These are phyloP conservation scores for Brachionichthys hirsutus DNA, from an alignment of 2,113 vertebrate genomes.

Conservation along the genomic window DNA sequence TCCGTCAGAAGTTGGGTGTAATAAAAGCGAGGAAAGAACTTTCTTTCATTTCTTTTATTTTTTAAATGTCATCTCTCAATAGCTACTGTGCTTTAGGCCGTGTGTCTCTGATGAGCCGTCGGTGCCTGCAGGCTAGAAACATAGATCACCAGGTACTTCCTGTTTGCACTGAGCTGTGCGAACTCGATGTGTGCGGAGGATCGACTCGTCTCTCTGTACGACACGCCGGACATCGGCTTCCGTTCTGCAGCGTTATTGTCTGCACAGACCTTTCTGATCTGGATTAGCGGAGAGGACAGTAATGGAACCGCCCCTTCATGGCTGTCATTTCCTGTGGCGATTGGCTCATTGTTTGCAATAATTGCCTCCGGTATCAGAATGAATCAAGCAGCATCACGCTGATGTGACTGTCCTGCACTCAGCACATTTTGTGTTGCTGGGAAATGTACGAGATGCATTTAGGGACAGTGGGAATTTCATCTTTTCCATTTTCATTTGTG, in stretches of 20 bases:
- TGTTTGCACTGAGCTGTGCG: constrained; percentile 12
- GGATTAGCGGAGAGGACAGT: neutral
- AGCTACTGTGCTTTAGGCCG: constrained; percentile 43
- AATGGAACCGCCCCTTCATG: constrained; percentile 33
- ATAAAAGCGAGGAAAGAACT: neutral
- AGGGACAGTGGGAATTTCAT: neutral
- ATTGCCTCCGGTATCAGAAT: constrained; percentile 42
- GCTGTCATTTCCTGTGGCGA: constrained; percentile 25
- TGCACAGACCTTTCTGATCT: constrained; percentile 18
- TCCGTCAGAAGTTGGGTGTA: neutral
- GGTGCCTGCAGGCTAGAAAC: constrained; percentile 45
- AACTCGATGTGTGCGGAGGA: neutral
- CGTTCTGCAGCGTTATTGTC: constrained; percentile 6
- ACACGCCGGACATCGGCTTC: constrained; percentile 14
- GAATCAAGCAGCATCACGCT: constrained; percentile 27
- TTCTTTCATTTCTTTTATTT: neutral
- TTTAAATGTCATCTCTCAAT: constrained; percentile 55
- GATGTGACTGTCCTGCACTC: constrained; percentile 23
- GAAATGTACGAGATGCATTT: constrained; percentile 29
- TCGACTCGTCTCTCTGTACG: constrained; percentile 38
- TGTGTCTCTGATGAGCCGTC: constrained; percentile 37
- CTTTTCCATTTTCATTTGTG: too few species aligned
- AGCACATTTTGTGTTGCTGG: constrained; percentile 20
- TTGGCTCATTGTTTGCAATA: constrained; percentile 57
- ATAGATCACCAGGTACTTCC: constrained; percentile 32